Conservation (phyloP, 2,113 vertebrate genomes). For the Ailuropoda melanoleuca region DNA sequence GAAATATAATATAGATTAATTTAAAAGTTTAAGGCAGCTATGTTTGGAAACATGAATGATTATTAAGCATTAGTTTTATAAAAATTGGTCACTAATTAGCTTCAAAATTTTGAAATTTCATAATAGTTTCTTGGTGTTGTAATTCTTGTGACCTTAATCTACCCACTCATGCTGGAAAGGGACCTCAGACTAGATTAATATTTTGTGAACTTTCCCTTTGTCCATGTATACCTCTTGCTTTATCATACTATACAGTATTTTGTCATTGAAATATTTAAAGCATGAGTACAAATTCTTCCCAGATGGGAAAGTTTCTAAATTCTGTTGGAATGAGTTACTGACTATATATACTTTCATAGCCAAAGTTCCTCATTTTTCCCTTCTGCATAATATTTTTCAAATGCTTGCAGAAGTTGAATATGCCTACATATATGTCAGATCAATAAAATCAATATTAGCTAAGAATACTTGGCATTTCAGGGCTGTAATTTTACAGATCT, state of each 20-base stretch:
- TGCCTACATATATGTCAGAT: neutral
- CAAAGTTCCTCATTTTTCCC: neutral
- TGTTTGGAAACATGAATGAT: constrained; percentile 3
- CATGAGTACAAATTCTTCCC: neutral
- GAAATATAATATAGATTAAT: neutral
- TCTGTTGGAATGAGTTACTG: neutral
- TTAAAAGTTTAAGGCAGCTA: neutral
- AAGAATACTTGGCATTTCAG: neutral
- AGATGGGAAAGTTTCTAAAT: constrained; percentile 18
- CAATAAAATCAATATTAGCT: neutral
- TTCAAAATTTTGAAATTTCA: neutral
- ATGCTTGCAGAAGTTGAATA: neutral
- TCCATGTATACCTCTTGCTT: neutral
- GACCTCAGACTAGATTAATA: neutral
- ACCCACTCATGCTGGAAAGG: neutral
- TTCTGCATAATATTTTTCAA: neutral
- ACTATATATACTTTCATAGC: neutral
- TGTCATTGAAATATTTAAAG: neutral
- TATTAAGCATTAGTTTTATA: neutral
- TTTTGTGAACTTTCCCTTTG: neutral
- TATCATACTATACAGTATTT: neutral
- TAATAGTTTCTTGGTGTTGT: neutral
- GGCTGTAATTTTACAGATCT: neutral
- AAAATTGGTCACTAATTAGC: neutral
- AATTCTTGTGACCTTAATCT: neutral